phyloP scores from a whole-genome alignment of 2,888 invertebrate genomes.

The Seira musarum region DNA sequence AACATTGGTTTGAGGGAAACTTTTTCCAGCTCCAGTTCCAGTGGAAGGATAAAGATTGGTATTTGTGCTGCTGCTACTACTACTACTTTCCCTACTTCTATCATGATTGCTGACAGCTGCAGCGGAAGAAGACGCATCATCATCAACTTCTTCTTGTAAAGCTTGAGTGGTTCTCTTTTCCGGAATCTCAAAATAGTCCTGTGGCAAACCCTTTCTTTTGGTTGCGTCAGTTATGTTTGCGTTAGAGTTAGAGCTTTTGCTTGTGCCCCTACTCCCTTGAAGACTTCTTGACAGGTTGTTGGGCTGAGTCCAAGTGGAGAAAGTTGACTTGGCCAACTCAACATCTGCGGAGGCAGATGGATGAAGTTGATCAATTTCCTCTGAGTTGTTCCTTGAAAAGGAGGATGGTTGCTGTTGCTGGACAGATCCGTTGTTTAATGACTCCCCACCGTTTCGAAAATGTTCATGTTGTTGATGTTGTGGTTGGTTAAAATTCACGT shows the following conservation, averaged over 20 bases:
- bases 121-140: too few relatives aligned
- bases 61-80: not conserved
- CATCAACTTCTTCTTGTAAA: not conserved
- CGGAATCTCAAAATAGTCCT: too few relatives aligned
- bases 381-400: not conserved
- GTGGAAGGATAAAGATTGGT: not conserved
- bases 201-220: too few relatives aligned
- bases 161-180: not conserved
- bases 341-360: not conserved
- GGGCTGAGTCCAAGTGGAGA: conserved; percentile 17
- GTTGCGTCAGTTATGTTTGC: too few relatives aligned
- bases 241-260: not conserved
- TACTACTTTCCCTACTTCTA: too few relatives aligned
- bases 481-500: conserved; percentile 21
- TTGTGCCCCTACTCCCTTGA: not conserved
- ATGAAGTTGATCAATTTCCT: conserved; percentile 25
- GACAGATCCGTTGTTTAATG: conserved; percentile 17
- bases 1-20: too few relatives aligned
- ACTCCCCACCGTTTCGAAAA: not conserved
- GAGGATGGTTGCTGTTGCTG: not conserved
- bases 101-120: not conserved
- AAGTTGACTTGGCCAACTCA: conserved; percentile 10
- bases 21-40: too few relatives aligned
- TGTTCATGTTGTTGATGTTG: too few relatives aligned
- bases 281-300: conserved; percentile 13